Evolutionary conservation across 2,797 vertebrate species (phyloP).

Genomic region (Syndactyla subalaris): DNA sequence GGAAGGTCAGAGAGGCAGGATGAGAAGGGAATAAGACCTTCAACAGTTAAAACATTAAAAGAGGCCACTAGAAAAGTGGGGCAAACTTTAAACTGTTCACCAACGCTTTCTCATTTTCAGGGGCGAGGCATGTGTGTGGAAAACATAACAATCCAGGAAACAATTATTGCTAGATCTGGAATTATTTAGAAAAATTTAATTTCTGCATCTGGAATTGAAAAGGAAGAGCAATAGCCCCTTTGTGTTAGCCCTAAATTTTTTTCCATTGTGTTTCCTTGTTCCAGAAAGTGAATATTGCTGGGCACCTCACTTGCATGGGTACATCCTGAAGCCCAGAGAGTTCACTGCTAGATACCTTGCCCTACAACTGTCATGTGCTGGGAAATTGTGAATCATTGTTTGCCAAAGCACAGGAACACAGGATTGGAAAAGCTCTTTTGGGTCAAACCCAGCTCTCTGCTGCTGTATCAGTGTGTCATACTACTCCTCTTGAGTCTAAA

Average conservation of each 20-base stretch:
- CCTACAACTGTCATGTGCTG: not conserved
- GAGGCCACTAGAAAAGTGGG: not conserved
- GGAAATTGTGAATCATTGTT: constrained; percentile 46
- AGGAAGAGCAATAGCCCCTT: not conserved
- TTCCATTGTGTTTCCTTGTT: not conserved
- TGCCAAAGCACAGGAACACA: not conserved
- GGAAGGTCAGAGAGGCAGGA: not conserved
- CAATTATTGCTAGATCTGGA: not conserved
- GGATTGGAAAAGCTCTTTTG: not conserved
- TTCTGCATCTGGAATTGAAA: not conserved
- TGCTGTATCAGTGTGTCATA: not conserved
- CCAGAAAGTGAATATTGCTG: not conserved
- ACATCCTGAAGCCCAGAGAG: not conserved
- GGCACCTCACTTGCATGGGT: not conserved
- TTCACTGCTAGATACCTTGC: not conserved
- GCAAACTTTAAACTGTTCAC: not conserved
- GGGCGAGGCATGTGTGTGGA: accelerated
- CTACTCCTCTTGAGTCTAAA: not conserved
- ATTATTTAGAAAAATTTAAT: not conserved
- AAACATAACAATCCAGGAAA: not conserved
- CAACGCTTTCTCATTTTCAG: not conserved
- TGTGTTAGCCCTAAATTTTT: not conserved
- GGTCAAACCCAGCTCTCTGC: not conserved
- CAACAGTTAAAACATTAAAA: not conserved
- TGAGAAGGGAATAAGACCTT: not conserved